Base-by-base conservation (phyloP, 2,888 invertebrate genomes). In the Shargacucullia verbasci region DNA sequence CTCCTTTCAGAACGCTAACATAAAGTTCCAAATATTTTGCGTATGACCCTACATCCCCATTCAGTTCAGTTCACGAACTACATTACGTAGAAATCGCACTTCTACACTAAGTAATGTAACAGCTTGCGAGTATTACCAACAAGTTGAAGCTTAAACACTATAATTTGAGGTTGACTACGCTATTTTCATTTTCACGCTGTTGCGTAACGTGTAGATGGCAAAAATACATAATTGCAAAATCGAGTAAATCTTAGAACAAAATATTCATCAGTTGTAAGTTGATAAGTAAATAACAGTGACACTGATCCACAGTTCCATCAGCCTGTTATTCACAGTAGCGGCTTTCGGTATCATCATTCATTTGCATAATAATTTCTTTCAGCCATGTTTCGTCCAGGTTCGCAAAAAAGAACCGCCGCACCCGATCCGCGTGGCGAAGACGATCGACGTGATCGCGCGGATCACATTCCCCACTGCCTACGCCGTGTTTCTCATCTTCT, bases 381-480 rank as follows among this genome's bases (percentile, higher is more conserved):
- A 96, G 96, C 96, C 96, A 91, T 96, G 96, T 94, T 96, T 96
- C 95, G 97, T 96, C 85, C 97, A 98, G 96, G 96, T 98, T 87
- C 96, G 98, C 85, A 98, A 98, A 94, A 97, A 98, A 94, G 98
- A 98, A 90, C 98, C 97, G 66, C 98, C 98, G 44, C 98, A 98
- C 94, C 98, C 98, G 63, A 98, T 98, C 83, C 95, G 98, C 81
- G 98, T 98, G 83, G 98, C 98, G 79, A 98, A 98, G 95, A 98
- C 98, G 62, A 98, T 98, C 90, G 98, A 98, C 94, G 98, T 98
- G 80, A 98, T 98, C 87, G 98, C 98, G 63, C 96, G 98, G 91
- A 97, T 98, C 90, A 98, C 98, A 80, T 98, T 98, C 95, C 98
- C 98, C 80, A 96, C 97, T 81, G 98, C 98, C 85, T 98, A 98